Percentiles rank a stretch among this genome's conserved stretches.
These are phyloP conservation scores for Meteorus cinctellus DNA, from an alignment of 2,888 invertebrate species.

Conservation along the genomic window DNA sequence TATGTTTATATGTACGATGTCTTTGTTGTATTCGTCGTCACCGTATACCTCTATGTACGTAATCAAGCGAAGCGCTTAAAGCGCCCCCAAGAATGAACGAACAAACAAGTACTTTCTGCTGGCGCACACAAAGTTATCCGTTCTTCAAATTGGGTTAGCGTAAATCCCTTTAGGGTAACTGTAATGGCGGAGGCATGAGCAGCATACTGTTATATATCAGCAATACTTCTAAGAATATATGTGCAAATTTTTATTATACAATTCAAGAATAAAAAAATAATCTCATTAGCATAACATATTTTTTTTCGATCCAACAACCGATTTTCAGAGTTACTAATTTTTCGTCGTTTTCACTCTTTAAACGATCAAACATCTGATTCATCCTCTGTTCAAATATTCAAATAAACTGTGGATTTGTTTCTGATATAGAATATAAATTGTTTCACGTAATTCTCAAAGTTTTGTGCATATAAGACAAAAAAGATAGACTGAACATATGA, in stretches of 20 bases:
- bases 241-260: background rate
- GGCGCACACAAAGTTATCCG: conserved; percentile 65
- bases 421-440: background rate
- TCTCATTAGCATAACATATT: too few species aligned
- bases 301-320: too few species aligned
- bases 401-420: background rate
- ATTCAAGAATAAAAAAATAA: background rate
- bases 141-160: conserved; percentile 70
- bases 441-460: background rate
- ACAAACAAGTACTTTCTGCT: conserved; percentile 63
- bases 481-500: background rate
- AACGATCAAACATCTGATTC: too few species aligned
- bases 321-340: too few species aligned
- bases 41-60: conserved; percentile 33
- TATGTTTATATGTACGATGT: conserved; percentile 13
- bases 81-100: conserved; percentile 39
- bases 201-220: conserved; percentile 18
- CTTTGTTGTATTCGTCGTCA: conserved; percentile 22
- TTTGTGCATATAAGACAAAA: background rate
- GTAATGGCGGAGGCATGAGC: conserved; percentile 68
- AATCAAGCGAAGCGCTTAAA: conserved; percentile 47
- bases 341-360: too few species aligned
- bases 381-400: background rate
- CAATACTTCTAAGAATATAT: background rate
- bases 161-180: conserved; percentile 72